phyloP scores from a whole-genome alignment of 2,888 invertebrate species.

The Strigamia crassipes region DNA sequence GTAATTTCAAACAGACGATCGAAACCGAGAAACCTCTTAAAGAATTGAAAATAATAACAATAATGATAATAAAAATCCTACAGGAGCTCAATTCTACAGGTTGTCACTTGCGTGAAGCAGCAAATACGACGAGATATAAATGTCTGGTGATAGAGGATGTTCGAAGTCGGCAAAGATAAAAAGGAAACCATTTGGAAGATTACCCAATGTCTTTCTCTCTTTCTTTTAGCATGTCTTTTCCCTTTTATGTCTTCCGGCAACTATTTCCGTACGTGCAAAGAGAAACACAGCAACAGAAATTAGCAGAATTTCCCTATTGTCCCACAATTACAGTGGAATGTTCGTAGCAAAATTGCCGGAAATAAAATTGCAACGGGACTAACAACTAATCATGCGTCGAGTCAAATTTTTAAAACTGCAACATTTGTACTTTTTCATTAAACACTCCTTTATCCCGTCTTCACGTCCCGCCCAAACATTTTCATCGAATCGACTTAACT shows the following conservation, averaged over 20 bases:
- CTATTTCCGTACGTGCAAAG: conserved; percentile 21
- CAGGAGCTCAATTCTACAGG: neutral
- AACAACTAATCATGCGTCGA: neutral
- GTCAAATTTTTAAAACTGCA: neutral
- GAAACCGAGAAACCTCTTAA: neutral
- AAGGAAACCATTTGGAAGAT: conserved; percentile 30
- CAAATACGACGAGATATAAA: neutral
- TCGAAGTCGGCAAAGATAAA: conserved; percentile 34
- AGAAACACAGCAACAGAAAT: neutral
- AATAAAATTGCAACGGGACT: neutral
- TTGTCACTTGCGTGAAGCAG: conserved; percentile 11
- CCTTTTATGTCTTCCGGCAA: conserved; percentile 32
- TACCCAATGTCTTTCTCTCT: neutral
- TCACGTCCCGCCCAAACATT: neutral
- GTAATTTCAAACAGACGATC: neutral
- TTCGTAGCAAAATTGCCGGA: neutral
- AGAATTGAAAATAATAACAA: neutral
- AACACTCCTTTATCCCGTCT: neutral
- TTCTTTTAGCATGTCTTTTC: neutral
- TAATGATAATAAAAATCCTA: no score
- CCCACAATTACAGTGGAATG: neutral
- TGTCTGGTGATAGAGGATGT: neutral
- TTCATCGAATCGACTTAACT: conserved; percentile 15
- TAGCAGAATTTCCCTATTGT: conserved; percentile 10
- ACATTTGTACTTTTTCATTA: neutral